phyloP scores from a whole-genome alignment of 92 coral and sea anemone species.

The Umimayanthus kanabou region DNA sequence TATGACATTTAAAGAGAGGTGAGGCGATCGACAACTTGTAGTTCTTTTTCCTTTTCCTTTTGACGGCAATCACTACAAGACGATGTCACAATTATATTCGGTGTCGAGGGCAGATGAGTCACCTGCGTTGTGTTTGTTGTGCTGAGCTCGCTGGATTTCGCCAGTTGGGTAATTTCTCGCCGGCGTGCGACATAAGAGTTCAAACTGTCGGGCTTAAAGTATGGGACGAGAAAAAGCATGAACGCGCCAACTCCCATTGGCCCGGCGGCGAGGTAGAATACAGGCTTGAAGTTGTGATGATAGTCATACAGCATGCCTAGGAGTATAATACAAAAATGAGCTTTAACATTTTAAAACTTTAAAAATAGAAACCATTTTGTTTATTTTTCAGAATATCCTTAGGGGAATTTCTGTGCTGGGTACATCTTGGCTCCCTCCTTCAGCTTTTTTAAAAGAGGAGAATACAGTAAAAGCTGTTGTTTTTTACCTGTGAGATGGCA shows the following conservation, averaged over 20 bases:
- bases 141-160: slow-evolving; percentile 33
- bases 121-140: slow-evolving; percentile 39
- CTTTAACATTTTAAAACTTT: neutral
- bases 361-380: too few species aligned
- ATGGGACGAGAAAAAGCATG: slow-evolving; percentile 57
- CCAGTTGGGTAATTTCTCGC: slow-evolving; percentile 31
- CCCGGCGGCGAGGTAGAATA: slow-evolving; percentile 84
- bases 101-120: slow-evolving; percentile 30
- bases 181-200: slow-evolving; percentile 1
- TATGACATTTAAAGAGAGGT: slow-evolving; percentile 5
- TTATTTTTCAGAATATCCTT: too few species aligned
- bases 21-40: slow-evolving; percentile 22
- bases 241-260: slow-evolving; percentile 81
- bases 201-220: slow-evolving; percentile 35
- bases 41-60: slow-evolving; percentile 1
- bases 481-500: too few species aligned
- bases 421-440: too few species aligned
- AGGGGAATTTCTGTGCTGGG: too few species aligned
- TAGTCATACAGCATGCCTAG: slow-evolving; percentile 76
- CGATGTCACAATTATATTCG: slow-evolving; percentile 3
- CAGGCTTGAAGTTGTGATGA: slow-evolving; percentile 69
- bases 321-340: neutral
- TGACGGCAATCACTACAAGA: slow-evolving; percentile 24
- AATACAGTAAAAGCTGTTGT: too few species aligned
- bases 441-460: too few species aligned